A percentile compares a stretch with the other conserved stretches of the same genome.
These are phyloP conservation scores for Artibeus lituratus DNA, from an alignment of 2,797 vertebrate species.

Conservation along the genomic window DNA sequence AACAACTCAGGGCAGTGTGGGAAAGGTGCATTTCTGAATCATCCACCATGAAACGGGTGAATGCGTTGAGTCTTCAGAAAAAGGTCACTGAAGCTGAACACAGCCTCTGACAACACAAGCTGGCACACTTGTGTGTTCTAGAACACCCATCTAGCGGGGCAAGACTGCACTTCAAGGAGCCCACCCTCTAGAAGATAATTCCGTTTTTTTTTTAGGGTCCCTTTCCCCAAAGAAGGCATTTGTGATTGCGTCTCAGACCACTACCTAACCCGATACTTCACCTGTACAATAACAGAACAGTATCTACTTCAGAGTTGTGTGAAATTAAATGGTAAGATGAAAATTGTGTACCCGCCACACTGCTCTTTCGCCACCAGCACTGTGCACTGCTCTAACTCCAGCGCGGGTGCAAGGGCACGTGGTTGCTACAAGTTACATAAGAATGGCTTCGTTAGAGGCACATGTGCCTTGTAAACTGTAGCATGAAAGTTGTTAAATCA, in stretches of 20 bases:
- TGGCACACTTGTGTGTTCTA: neutral
- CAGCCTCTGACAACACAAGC: neutral
- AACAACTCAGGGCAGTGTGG: neutral
- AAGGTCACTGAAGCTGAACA: neutral
- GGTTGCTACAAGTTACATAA: neutral
- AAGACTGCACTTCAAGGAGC: neutral
- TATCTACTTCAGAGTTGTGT: neutral
- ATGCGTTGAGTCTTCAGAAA: neutral
- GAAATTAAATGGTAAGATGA: neutral
- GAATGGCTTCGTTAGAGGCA: neutral
- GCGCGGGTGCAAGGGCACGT: fast-evolving
- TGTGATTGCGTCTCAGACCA: neutral
- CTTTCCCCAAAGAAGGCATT: neutral
- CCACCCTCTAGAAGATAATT: neutral
- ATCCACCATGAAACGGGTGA: neutral
- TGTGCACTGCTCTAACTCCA: neutral
- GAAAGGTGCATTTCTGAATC: neutral
- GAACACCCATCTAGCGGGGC: neutral
- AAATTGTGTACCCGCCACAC: neutral
- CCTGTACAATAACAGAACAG: neutral
- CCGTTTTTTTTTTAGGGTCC: neutral
- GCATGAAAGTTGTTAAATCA: neutral
- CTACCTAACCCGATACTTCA: neutral
- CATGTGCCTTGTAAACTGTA: neutral
- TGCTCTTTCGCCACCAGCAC: neutral